These are phyloP conservation scores for Philhelius pedissequus DNA, from an alignment of 2,888 invertebrate species.

Conservation along the genomic window DNA sequence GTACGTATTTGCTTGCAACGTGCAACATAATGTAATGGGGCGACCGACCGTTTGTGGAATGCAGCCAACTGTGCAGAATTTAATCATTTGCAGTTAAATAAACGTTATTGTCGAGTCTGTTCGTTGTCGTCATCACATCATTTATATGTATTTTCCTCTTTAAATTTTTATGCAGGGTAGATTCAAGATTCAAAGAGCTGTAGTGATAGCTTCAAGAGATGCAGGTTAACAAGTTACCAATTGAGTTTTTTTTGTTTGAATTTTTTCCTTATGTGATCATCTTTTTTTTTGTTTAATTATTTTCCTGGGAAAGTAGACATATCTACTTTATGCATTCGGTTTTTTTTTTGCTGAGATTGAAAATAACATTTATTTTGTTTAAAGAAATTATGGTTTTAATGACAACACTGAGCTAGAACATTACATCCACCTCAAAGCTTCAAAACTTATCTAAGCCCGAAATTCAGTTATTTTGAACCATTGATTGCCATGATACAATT, in stretches of 20 bases:
- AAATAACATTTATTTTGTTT: too few species aligned
- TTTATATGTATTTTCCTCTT: conserved; percentile 17
- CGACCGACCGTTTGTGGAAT: conserved; percentile 67
- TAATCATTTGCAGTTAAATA: conserved; percentile 68
- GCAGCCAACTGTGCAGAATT: conserved; percentile 67
- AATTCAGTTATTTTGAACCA: too few species aligned
- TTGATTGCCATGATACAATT: too few species aligned
- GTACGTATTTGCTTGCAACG: neutral
- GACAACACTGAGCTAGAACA: too few species aligned
- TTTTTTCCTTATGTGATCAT: neutral
- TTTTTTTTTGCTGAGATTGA: neutral
- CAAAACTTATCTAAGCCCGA: too few species aligned
- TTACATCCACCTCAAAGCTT: too few species aligned
- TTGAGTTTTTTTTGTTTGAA: neutral
- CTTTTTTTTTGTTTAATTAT: neutral
- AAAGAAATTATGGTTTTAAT: too few species aligned
- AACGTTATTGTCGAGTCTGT: conserved; percentile 67
- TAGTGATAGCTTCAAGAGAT: conserved; percentile 17
- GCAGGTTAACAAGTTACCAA: conserved; percentile 53
- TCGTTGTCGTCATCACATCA: conserved; percentile 64
- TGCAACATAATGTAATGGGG: conserved; percentile 28
- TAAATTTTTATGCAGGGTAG: neutral
- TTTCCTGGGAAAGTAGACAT: neutral
- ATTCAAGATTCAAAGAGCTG: neutral
- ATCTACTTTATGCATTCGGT: neutral